Base-by-base conservation (phyloP, 2,113 vertebrate species). In the Urocitellus parryii region DNA sequence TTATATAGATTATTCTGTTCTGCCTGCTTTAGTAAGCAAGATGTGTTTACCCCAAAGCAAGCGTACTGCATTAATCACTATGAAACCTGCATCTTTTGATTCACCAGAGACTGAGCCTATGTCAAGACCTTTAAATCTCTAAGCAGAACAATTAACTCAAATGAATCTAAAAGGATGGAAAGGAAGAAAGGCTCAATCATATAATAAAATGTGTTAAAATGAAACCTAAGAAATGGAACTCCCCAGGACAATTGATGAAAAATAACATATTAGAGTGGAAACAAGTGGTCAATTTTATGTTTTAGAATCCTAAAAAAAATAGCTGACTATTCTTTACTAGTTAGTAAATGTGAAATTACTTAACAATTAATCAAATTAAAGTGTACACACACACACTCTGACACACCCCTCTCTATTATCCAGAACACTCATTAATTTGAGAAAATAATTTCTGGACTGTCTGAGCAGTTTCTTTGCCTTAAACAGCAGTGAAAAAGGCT, bases 241-340 rank as follows among this genome's bases (percentile, higher is more conserved):
- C 29, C 84, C 53, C 65, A 86, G 67, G 81, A 79, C 17, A 88
- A 51, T 9, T 61, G 78, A 79, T 74, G 63, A 96, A 80, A 86
- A 70, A 86, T 39, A 92, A 39, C 29, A 48, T 58, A 51, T 48
- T 32, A 84, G 90, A 68, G 68, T 34, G 92, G 34, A 22, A 88
- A 82, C 51, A 88, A 93, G 87, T 10, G 9, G 29, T 45, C 72
- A 58, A 76, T 53, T 88, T 80, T 86, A 72, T 32, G 34, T 88
- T 91, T 82, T 70, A 96, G 87, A 90, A 90, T 86, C 90, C 22
- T 22, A 94, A 96, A 72, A 76, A 88, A 91, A 93, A 89, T 39
- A 82, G 77, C 2, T 20, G 78, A 53, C 77, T 92, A 58, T 89
- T 78, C 24, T 27, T 86, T 92, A 68, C n/a, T 67, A 93, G 63